Conservation (phyloP, 1,140 invertebrate species). For the Spodoptera frugiperda region DNA sequence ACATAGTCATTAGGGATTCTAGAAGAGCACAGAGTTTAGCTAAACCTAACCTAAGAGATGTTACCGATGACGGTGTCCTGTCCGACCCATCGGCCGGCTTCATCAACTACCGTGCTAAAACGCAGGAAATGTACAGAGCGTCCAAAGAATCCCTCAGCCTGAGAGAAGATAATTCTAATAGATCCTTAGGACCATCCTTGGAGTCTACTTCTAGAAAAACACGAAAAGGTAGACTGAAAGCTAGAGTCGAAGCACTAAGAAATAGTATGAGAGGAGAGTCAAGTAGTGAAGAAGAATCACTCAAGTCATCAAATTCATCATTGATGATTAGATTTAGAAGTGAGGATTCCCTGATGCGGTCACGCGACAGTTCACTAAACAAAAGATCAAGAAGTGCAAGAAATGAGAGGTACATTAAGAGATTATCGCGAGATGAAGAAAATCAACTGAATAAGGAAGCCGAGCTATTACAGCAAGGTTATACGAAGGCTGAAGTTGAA, state of each 20-base stretch:
- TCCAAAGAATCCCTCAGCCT: conserved; percentile 77
- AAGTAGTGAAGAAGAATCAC: conserved; percentile 91
- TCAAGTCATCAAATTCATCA: conserved; percentile 88
- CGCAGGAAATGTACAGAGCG: conserved; percentile 67
- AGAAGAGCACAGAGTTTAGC: conserved; percentile 83
- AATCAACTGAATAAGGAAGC: conserved; percentile 87
- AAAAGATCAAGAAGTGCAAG: conserved; percentile 88
- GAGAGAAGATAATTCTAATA: conserved; percentile 69
- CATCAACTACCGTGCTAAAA: conserved; percentile 80
- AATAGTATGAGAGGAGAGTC: conserved; percentile 88
- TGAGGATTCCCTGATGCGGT: conserved; percentile 88
- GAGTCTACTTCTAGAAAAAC: conserved; percentile 86
- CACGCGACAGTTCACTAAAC: conserved; percentile 86
- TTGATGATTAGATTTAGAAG: conserved; percentile 88
- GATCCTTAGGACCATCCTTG: conserved; percentile 81
- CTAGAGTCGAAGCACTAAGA: conserved; percentile 88
- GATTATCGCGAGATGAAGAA: conserved; percentile 90
- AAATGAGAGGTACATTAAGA: conserved; percentile 92
- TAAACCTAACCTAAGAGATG: conserved; percentile 74
- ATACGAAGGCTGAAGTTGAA: conserved; percentile 84
- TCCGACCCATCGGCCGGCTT: conserved; percentile 85
- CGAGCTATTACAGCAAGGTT: conserved; percentile 82
- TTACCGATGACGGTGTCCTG: conserved; percentile 86
- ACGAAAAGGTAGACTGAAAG: conserved; percentile 88
- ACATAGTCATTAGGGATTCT: conserved; percentile 83